Base-by-base conservation (phyloP, 2,113 vertebrate species). In the Ptilonorhynchus violaceus region DNA sequence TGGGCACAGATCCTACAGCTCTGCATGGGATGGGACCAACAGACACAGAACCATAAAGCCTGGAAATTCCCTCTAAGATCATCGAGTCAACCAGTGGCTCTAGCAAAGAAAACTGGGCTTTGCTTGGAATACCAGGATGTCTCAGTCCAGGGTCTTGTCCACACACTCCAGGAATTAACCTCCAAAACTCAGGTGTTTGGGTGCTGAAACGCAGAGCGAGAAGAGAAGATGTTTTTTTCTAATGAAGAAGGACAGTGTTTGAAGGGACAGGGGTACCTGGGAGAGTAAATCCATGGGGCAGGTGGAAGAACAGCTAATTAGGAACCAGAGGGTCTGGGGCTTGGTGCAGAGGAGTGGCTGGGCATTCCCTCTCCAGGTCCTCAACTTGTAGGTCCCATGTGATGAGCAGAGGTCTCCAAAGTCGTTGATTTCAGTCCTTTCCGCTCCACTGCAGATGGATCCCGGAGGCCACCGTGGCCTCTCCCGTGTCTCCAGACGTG, bases 41-140 rank as follows among this genome's bases (percentile, higher is more conserved):
- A 58, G 21, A 39, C 2, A 5, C 7, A 33, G 63, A 31, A 15
- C 25, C n/a, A 23, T 0, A 35, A 64, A 31, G 41, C 4, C 0
- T 63, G 56, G 31, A 55, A 83, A 69, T 10, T 8, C 4, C 12
- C 35, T 62, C 35, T 3, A 9, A 83, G 70, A 4, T 27, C 4
- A 7, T 2, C 6, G 4, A 47, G 25, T 23, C 31, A 62, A 13
- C 22, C 56, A 24, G 4, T 7, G 28, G 28, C 39, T 62, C 25
- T 58, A 30, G 39, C 8, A 46, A 53, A 22, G 41, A 41, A 79
- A 85, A 53, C 5, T 18, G 18, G 18, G 3, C 6, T 70, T 77
- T 80, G 35, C 35, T 33, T 50, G 6, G 53, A 15, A 30, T 23
- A 4, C 30, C 23, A 13, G 24, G 25, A 2, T 59, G 39, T 9